Evolutionary conservation across 2,888 invertebrate species (phyloP), one percentile per base, ranked within the genome.

Genomic region (Endomychus coccineus): DNA sequence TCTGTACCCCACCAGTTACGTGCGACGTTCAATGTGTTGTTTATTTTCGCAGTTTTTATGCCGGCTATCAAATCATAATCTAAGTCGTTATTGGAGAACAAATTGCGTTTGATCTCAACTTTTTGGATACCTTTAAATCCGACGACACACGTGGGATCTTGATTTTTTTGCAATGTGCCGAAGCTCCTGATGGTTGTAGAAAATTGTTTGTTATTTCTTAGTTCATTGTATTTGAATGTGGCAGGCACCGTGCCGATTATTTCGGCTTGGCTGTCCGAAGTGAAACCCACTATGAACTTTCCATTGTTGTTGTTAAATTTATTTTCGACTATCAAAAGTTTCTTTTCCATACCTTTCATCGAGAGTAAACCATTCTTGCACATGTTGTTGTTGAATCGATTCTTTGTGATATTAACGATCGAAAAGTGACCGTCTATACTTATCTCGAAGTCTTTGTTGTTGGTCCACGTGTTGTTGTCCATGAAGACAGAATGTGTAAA

Each of bases 1-100:
- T 70, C 69, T 2, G 83, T 83, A 7, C 96, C 97, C 97, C 97
- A 99, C 88, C 91, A 99, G 62, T 98, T 99, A 62, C 90, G 85
- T 6, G 76, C 76, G 0, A 90, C 92, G 59, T 96, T 86, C 35
- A 98, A 71, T 25, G 76, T 75, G 55, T 90, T 94, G 45, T 88
- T 80, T 2, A 95, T 74, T 48, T 84, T 83, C 0, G 94, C 89
- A 0, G 95, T 91, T 58, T 77, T 76, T 3, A 88, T 83, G 0
- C 96, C 98, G 30, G 96, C 95, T 3, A 99, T 71, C 12, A 98
- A 66, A 54, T 94, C 91, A 58, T 92, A 98, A 52, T 89, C 82
- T 55, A 89, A 67, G 13, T 73, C 71, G 64, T 95, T 94, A 19
- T 81, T 77, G 2, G 83, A 78, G 45, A 98, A 83, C 2, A 95